Evolutionary conservation across 2,797 vertebrate genomes (phyloP).

Genomic region (Tenualosa ilisha): DNA sequence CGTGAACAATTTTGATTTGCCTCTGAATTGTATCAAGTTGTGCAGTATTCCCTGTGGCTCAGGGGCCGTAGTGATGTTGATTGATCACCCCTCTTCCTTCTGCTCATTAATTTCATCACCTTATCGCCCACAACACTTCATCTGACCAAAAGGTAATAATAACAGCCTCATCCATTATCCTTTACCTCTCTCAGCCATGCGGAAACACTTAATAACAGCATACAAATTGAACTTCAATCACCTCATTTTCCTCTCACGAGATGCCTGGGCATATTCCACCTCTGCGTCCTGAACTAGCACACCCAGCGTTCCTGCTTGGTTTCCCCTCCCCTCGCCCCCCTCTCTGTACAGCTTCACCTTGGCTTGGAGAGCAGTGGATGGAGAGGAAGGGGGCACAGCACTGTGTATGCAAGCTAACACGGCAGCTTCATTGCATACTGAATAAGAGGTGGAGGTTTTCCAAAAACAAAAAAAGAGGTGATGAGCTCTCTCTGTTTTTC

Average conservation of each 20-base stretch:
- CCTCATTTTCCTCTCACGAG: conserved; percentile 86
- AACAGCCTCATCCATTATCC: conserved; percentile 99
- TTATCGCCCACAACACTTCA: conserved; percentile 99
- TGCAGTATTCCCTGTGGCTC: conserved; percentile 66
- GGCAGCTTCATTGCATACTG: neutral
- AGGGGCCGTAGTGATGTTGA: conserved; percentile 83
- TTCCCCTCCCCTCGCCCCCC: neutral
- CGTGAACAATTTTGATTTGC: conserved; percentile 41
- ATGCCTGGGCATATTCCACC: conserved; percentile 80
- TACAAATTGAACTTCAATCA: conserved; percentile 99
- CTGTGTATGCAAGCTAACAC: neutral
- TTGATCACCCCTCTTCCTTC: conserved; percentile 94
- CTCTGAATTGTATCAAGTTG: conserved; percentile 75
- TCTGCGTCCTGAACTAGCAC: conserved; percentile 39
- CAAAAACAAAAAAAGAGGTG: neutral
- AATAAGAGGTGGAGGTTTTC: neutral
- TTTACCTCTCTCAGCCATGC: conserved; percentile 94
- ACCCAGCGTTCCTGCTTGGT: neutral
- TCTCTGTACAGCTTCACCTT: neutral
- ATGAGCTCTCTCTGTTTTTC: neutral
- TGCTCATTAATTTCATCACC: conserved; percentile 99
- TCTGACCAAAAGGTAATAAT: conserved; percentile 99
- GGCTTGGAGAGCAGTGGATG: neutral
- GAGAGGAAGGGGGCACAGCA: neutral
- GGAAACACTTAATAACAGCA: conserved; percentile 99